phyloP scores from a whole-genome alignment of 2,113 vertebrate species.

The Malurus elegans region DNA sequence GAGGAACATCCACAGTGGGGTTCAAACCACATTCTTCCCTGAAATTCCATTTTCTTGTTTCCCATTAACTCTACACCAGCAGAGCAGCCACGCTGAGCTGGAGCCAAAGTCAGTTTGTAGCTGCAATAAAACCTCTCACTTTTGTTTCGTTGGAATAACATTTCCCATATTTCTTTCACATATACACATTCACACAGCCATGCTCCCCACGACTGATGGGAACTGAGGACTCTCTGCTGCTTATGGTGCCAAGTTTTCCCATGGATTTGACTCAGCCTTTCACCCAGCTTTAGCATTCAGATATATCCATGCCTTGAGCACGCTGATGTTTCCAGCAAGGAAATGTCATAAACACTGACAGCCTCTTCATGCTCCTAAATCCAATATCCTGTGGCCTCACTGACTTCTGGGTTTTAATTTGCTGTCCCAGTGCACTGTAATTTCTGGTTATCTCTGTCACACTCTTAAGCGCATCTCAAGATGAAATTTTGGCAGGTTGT shows the following conservation, averaged over 20 bases:
- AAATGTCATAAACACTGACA: slow-evolving; percentile 21
- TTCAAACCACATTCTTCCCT: neutral
- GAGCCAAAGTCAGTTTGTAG: neutral
- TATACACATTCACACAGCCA: neutral
- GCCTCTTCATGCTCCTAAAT: slow-evolving; percentile 39
- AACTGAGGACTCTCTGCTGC: neutral
- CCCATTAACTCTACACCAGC: neutral
- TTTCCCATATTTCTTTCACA: neutral
- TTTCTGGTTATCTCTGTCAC: slow-evolving; percentile 34
- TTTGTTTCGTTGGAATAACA: neutral
- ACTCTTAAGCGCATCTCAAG: slow-evolving; percentile 12
- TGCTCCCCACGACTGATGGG: neutral
- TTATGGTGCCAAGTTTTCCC: neutral
- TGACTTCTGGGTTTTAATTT: slow-evolving; percentile 44
- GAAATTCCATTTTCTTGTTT: neutral
- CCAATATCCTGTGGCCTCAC: slow-evolving; percentile 29
- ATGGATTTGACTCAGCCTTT: neutral
- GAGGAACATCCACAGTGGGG: fast-evolving
- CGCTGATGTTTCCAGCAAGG: neutral
- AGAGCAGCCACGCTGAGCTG: neutral
- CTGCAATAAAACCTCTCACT: neutral
- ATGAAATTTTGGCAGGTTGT: slow-evolving; percentile 41
- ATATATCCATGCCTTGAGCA: neutral
- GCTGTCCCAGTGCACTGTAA: slow-evolving; percentile 49
- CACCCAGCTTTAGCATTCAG: neutral